These are phyloP conservation scores for Dicrostonyx torquatus DNA, from an alignment of 2,797 vertebrate genomes.

Conservation along the genomic window DNA sequence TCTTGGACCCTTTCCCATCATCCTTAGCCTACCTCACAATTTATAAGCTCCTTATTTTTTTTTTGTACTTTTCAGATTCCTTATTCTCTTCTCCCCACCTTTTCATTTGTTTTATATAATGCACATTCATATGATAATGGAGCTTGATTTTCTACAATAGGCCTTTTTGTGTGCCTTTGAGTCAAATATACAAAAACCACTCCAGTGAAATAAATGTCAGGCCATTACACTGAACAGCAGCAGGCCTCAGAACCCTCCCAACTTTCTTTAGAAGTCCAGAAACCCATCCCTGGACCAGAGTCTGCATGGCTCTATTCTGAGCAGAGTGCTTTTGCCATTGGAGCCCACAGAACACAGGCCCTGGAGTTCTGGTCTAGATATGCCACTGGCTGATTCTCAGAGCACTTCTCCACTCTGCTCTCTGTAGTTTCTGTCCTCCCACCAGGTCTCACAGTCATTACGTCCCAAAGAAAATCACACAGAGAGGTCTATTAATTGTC, in stretches of 20 bases:
- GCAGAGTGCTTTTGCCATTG: not conserved
- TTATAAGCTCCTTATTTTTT: conserved; percentile 22
- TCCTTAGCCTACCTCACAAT: not conserved
- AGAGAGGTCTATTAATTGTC: too few relatives aligned
- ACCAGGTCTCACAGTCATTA: too few relatives aligned
- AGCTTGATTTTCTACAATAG: conserved; percentile 51
- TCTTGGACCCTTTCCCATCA: not conserved
- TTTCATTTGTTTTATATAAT: conserved; percentile 33
- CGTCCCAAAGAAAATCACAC: too few relatives aligned
- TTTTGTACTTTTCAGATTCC: not conserved
- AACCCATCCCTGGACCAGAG: not conserved
- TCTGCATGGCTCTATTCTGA: not conserved
- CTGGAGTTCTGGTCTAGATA: not conserved
- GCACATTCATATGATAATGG: conserved; percentile 46
- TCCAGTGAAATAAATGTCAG: conserved; percentile 53
- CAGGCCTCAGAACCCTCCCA: not conserved
- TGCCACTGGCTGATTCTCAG: not conserved
- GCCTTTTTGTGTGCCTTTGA: conserved; percentile 55
- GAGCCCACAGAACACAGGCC: not conserved
- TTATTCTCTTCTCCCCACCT: not conserved
- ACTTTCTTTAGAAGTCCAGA: not conserved
- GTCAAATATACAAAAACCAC: conserved; percentile 38
- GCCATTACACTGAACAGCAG: not conserved
- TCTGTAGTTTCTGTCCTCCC: too few relatives aligned
- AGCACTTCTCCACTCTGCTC: not conserved